Percentiles rank a stretch among this genome's conserved stretches.
Conservation (phyloP, 2,888 invertebrate genomes). For the Papilio demoleus region DNA sequence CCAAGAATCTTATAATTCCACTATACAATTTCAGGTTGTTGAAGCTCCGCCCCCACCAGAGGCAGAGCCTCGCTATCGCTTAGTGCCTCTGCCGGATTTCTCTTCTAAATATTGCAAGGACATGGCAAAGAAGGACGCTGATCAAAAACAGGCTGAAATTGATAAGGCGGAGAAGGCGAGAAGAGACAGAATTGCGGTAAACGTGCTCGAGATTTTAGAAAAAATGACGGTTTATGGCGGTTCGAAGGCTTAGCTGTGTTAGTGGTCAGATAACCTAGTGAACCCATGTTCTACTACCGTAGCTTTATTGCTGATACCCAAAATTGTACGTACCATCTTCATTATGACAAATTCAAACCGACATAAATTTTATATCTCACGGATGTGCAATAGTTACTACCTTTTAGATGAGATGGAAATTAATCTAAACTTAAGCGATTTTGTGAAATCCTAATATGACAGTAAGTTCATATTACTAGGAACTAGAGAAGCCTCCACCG, state of each 20-base stretch:
- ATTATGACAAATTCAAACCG: too few species aligned
- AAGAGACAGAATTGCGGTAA: slow-evolving; percentile 64
- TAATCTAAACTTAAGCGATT: too few species aligned
- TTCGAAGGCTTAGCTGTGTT: too few species aligned
- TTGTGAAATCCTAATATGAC: too few species aligned
- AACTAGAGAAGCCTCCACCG: slow-evolving; percentile 84
- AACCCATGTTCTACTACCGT: too few species aligned
- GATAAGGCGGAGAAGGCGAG: slow-evolving; percentile 63
- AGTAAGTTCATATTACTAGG: slow-evolving; percentile 63
- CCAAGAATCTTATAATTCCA: too few species aligned
- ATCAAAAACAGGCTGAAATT: slow-evolving; percentile 54
- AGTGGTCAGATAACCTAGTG: too few species aligned
- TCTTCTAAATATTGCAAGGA: slow-evolving; percentile 68
- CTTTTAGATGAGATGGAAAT: too few species aligned
- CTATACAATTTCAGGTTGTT: slow-evolving; percentile 50
- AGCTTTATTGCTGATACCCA: too few species aligned
- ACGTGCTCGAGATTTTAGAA: slow-evolving; percentile 2
- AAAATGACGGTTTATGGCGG: neutral
- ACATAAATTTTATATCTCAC: too few species aligned
- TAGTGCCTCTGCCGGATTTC: slow-evolving; percentile 74
- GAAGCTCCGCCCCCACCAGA: slow-evolving; percentile 54
- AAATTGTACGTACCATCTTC: too few species aligned
- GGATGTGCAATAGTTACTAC: too few species aligned
- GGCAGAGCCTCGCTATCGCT: slow-evolving; percentile 69
- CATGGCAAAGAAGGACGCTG: slow-evolving; percentile 61